Percentiles rank a stretch among this genome's conserved stretches.
Conservation (phyloP, 2,888 invertebrate genomes). For the Tryphoninae sp. region DNA sequence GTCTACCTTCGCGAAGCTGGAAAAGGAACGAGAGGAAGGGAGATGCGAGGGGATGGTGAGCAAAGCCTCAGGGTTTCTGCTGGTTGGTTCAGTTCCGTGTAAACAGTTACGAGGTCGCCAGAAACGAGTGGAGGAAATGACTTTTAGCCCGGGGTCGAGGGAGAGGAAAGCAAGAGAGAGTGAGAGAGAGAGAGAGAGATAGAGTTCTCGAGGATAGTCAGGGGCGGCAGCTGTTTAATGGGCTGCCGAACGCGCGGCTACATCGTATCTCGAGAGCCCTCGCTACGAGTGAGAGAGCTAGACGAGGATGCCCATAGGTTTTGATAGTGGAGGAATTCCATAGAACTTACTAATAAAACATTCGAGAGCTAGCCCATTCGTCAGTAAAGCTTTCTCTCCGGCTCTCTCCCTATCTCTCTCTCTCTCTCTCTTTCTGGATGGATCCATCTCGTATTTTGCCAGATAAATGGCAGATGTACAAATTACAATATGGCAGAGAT, state of each 20-base stretch:
- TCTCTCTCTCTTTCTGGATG: constrained; percentile 13
- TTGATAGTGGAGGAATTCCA: constrained; percentile 34
- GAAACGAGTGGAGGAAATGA: constrained; percentile 64
- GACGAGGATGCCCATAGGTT: constrained; percentile 36
- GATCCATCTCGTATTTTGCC: not conserved
- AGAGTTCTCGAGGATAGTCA: constrained; percentile 62
- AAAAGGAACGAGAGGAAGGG: constrained; percentile 16
- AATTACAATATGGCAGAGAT: constrained; percentile 27
- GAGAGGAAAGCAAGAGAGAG: not conserved
- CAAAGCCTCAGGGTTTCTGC: constrained; percentile 49
- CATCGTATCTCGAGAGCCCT: constrained; percentile 31
- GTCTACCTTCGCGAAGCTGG: constrained; percentile 28
- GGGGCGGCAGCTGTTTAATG: constrained; percentile 61
- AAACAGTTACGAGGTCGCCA: constrained; percentile 63
- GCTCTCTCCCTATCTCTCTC: constrained; percentile 19
- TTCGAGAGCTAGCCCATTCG: constrained; percentile 23
- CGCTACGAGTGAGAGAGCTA: constrained; percentile 23
- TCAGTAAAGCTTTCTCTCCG: constrained; percentile 12
- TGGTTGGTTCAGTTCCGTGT: constrained; percentile 58
- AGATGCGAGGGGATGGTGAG: constrained; percentile 27
- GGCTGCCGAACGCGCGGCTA: constrained; percentile 52
- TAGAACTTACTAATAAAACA: constrained; percentile 59
- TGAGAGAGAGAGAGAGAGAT: not conserved
- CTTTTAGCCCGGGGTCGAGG: constrained; percentile 55
- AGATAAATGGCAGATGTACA: constrained; percentile 24